These are phyloP conservation scores for Apodemia hepburni DNA, from an alignment of 2,888 invertebrate species.

Conservation along the genomic window DNA sequence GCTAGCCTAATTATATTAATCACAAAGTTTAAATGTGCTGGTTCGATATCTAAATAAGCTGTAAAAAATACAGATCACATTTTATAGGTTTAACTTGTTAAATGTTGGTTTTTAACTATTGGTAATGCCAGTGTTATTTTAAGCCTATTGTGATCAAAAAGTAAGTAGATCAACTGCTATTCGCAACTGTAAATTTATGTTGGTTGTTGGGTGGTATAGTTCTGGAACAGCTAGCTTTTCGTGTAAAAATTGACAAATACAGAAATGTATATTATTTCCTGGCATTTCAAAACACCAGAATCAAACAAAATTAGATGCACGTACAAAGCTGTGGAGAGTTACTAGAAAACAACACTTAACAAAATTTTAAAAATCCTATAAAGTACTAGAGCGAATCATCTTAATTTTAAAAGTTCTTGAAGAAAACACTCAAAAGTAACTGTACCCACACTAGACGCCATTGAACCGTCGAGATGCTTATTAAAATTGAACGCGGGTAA, in stretches of 20 bases:
- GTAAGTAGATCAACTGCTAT: too few relatives aligned
- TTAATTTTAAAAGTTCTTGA: neutral
- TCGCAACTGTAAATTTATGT: too few relatives aligned
- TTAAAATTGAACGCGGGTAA: slow-evolving; percentile 6
- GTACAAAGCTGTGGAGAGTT: too few relatives aligned
- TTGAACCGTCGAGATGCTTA: slow-evolving; percentile 2
- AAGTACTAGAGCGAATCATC: neutral
- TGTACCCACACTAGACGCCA: neutral
- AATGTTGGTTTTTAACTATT: neutral
- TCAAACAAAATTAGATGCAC: too few relatives aligned
- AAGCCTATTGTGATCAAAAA: neutral
- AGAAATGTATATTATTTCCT: too few relatives aligned
- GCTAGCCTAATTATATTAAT: neutral
- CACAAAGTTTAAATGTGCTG: neutral
- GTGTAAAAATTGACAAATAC: too few relatives aligned
- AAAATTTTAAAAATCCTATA: too few relatives aligned
- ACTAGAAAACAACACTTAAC: too few relatives aligned
- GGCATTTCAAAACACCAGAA: too few relatives aligned
- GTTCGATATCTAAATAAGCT: neutral
- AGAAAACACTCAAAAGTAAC: neutral
- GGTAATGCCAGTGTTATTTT: too few relatives aligned
- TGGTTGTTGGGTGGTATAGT: too few relatives aligned
- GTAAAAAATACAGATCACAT: neutral
- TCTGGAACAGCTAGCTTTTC: too few relatives aligned
- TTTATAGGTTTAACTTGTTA: neutral